Percentiles rank a stretch among this genome's conserved stretches.
Evolutionary conservation across 1,140 invertebrate genomes (phyloP).

Genomic region (Myzus persicae): DNA sequence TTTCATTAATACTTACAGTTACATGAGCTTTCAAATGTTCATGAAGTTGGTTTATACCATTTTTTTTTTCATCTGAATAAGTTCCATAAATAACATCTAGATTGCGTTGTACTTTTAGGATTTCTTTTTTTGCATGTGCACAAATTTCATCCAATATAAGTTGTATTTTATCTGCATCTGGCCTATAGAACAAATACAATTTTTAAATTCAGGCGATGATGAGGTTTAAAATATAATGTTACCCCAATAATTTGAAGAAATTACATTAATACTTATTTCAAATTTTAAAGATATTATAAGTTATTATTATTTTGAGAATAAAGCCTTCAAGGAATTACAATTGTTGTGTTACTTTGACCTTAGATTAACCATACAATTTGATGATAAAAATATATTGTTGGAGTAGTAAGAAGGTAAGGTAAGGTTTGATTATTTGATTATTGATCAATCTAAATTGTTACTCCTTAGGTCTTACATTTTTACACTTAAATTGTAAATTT

Average conservation of each 20-base stretch:
- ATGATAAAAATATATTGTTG: no score
- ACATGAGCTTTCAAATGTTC: constrained; percentile 31
- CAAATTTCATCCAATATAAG: constrained; percentile 47
- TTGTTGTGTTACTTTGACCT: no score
- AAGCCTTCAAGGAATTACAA: no score
- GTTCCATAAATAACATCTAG: constrained; percentile 41
- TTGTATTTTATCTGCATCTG: background rate
- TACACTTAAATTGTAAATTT: background rate
- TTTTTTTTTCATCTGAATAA: constrained; percentile 44
- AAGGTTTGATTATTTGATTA: background rate
- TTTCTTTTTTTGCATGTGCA: constrained; percentile 35
- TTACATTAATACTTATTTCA: background rate
- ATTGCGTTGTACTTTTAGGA: constrained; percentile 31
- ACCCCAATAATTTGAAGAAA: background rate
- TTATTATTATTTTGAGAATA: background rate
- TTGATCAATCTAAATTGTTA: background rate
- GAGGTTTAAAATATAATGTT: background rate
- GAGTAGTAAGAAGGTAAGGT: no score
- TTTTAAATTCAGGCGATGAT: background rate
- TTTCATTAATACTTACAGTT: constrained; percentile 31
- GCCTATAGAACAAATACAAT: constrained; percentile 22
- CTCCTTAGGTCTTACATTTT: background rate
- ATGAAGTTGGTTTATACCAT: constrained; percentile 39
- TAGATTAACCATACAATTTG: no score
- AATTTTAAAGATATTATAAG: background rate